phyloP scores from a whole-genome alignment of 2,888 invertebrate species.

The Acronicta aceris region DNA sequence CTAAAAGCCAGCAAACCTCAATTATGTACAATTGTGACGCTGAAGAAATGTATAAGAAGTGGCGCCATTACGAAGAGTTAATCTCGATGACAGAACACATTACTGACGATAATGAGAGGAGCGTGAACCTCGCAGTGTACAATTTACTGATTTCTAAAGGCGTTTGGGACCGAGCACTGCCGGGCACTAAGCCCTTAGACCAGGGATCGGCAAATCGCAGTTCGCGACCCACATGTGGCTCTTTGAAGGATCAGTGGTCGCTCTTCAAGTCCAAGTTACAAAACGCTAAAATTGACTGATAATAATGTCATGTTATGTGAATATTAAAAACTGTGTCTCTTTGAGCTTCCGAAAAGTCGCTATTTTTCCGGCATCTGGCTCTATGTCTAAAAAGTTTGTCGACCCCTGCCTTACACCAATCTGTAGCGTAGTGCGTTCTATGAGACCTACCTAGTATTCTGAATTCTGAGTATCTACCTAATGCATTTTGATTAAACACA shows the following conservation, averaged over 20 bases:
- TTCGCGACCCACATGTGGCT: too few species aligned
- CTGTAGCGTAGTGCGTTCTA: neutral
- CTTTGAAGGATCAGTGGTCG: too few species aligned
- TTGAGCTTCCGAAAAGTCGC: too few species aligned
- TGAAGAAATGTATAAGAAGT: slow-evolving; percentile 79
- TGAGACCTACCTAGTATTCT: too few species aligned
- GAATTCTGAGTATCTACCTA: neutral
- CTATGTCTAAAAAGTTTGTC: too few species aligned
- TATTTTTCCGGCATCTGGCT: too few species aligned
- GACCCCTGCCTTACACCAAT: slow-evolving; percentile 27
- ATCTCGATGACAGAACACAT: slow-evolving; percentile 89
- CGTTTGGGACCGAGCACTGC: slow-evolving; percentile 64
- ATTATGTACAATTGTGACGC: slow-evolving; percentile 85
- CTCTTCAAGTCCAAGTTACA: too few species aligned
- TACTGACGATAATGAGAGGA: slow-evolving; percentile 82
- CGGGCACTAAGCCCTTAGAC: slow-evolving; percentile 38
- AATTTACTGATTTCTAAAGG: slow-evolving; percentile 84
- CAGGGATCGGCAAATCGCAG: too few species aligned
- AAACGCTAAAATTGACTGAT: too few species aligned
- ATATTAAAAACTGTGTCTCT: too few species aligned
- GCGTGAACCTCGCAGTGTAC: slow-evolving; percentile 81
- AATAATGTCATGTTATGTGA: too few species aligned
- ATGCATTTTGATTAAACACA: too few species aligned
- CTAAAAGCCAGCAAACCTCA: slow-evolving; percentile 86
- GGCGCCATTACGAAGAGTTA: slow-evolving; percentile 84